Evolutionary conservation across 1,140 invertebrate genomes (phyloP).

Genomic region (Mizuhopecten yessoensis): DNA sequence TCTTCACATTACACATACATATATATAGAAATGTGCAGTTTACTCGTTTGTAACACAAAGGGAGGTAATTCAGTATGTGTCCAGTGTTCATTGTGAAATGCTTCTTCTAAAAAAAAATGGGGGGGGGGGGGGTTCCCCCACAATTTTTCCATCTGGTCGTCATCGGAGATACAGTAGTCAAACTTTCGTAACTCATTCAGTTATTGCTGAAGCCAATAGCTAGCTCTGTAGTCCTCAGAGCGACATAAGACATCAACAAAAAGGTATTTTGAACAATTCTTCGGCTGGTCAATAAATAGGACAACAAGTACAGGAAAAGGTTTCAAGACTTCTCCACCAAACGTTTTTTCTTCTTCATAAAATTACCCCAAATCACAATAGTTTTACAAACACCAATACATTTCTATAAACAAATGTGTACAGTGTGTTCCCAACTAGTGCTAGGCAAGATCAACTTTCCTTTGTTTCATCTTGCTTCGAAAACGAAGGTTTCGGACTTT

Average conservation of each 20-base stretch:
- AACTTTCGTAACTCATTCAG: background rate
- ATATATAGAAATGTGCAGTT: too few species aligned
- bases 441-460: background rate
- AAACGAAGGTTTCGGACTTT: slow-evolving; percentile 33
- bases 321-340: background rate
- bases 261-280: too few species aligned
- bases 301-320: background rate
- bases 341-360: background rate
- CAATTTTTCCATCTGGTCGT: background rate
- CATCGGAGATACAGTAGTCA: background rate
- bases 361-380: background rate
- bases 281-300: too few species aligned
- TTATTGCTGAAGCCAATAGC: too few species aligned
- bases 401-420: background rate
- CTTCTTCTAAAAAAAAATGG: background rate
- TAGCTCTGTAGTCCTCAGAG: too few species aligned
- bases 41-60: too few species aligned
- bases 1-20: too few species aligned
- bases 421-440: background rate
- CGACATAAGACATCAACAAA: too few species aligned
- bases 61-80: background rate
- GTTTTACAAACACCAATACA: background rate
- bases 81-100: background rate
- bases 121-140: too few species aligned
- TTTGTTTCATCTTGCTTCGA: slow-evolving; percentile 38